These are phyloP conservation scores for Seira ritae DNA, from an alignment of 2,888 invertebrate species.

Conservation along the genomic window DNA sequence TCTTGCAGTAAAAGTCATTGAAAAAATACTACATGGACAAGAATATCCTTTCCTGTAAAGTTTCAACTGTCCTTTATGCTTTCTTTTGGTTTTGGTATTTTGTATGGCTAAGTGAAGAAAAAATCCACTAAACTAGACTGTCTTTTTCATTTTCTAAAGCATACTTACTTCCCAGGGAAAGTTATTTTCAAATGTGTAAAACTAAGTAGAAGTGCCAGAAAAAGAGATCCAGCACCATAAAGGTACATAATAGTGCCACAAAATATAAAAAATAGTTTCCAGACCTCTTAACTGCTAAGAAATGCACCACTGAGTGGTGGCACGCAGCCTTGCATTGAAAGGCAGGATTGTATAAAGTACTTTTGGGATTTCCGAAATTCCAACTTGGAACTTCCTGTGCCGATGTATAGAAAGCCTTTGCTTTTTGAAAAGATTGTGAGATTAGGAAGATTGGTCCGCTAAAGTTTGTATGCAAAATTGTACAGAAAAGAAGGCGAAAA, in stretches of 20 bases:
- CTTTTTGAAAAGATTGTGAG: background rate
- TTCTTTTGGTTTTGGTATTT: background rate
- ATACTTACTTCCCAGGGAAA: conserved; percentile 21
- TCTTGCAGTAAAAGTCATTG: conserved; percentile 33
- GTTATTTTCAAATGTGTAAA: conserved; percentile 5
- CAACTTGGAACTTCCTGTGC: too few species aligned
- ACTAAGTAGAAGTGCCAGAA: background rate
- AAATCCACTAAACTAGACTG: conserved; percentile 28
- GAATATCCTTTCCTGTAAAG: background rate
- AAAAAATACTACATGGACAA: conserved; percentile 14
- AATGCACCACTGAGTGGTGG: background rate
- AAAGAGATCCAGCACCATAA: background rate
- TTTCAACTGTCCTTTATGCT: background rate
- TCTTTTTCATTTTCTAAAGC: conserved; percentile 42
- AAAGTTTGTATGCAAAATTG: background rate
- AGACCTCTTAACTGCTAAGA: background rate
- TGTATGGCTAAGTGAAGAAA: background rate
- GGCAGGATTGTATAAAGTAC: too few species aligned
- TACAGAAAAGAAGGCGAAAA: background rate
- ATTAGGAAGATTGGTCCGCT: background rate
- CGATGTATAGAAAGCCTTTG: too few species aligned
- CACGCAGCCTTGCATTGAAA: too few species aligned
- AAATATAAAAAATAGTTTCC: background rate
- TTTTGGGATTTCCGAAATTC: too few species aligned
- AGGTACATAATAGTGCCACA: background rate